A percentile compares a stretch with the other conserved stretches of the same genome.
Conservation (phyloP, 2,888 invertebrate species). For the Aethes cnicana region DNA sequence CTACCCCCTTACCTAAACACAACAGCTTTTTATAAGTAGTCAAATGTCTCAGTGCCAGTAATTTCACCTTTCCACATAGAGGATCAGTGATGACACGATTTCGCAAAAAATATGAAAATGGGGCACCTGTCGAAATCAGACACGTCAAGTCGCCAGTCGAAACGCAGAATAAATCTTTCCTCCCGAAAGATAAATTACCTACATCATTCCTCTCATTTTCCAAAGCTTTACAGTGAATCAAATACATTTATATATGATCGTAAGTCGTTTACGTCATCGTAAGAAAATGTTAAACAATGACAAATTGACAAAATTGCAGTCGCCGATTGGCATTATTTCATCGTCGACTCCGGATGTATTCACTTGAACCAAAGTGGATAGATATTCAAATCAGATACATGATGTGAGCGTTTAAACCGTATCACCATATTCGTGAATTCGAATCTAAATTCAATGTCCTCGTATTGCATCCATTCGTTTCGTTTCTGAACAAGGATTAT, state of each 20-base stretch:
- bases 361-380: constrained; percentile 36
- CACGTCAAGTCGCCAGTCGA: too few relatives aligned
- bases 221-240: too few relatives aligned
- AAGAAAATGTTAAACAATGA: constrained; percentile 15
- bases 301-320: constrained; percentile 28
- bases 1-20: too few relatives aligned
- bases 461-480: constrained; percentile 76
- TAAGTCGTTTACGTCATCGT: neutral
- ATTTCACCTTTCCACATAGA: too few relatives aligned
- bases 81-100: neutral
- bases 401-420: constrained; percentile 67
- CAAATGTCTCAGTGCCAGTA: too few relatives aligned
- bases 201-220: too few relatives aligned
- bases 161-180: too few relatives aligned
- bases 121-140: neutral
- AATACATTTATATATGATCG: neutral
- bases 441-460: constrained; percentile 75
- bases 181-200: too few relatives aligned
- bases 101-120: neutral
- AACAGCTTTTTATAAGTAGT: too few relatives aligned
- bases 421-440: constrained; percentile 67
- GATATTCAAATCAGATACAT: constrained; percentile 60
- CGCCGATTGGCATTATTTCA: constrained; percentile 29
- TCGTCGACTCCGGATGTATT: constrained; percentile 28
- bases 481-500: constrained; percentile 76